Percentiles rank a stretch among this genome's conserved stretches.
These are phyloP conservation scores for Dasypolia templi DNA, from an alignment of 2,888 invertebrate species.

Conservation along the genomic window DNA sequence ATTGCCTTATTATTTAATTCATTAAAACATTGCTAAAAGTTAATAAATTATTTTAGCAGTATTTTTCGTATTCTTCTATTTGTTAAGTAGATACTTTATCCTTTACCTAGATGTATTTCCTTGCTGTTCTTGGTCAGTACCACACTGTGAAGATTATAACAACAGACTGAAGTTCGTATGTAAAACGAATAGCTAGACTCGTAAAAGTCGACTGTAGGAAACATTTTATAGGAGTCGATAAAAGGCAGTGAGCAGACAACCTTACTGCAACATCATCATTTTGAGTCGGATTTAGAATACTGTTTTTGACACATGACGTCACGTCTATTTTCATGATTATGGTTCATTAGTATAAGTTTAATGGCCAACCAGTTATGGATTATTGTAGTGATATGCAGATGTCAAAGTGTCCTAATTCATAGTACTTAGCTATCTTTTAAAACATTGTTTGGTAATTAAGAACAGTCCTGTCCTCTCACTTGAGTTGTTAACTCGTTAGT, in stretches of 20 bases:
- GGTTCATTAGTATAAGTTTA: constrained; percentile 25
- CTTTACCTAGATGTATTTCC: constrained; percentile 15
- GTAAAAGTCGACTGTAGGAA: constrained; percentile 4
- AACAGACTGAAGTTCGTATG: constrained; percentile 1
- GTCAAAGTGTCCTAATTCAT: constrained; percentile 14
- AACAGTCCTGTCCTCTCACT: constrained; percentile 51
- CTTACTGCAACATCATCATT: constrained; percentile 12
- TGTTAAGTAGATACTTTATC: constrained; percentile 8
- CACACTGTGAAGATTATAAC: not conserved
- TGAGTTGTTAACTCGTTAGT: constrained; percentile 53
- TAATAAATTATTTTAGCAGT: constrained; percentile 89
- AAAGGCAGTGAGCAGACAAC: not conserved
- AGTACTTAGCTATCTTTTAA: constrained; percentile 24
- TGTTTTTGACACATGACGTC: constrained; percentile 26
- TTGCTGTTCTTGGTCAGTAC: constrained; percentile 6
- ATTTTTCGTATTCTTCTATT: constrained; percentile 69
- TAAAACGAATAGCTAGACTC: not conserved
- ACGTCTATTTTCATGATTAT: constrained; percentile 18
- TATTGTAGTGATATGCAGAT: constrained; percentile 14
- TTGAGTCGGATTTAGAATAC: constrained; percentile 24
- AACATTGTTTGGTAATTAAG: constrained; percentile 37
- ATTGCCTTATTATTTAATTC: constrained; percentile 90
- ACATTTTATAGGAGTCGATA: not conserved
- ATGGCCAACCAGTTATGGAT: constrained; percentile 13
- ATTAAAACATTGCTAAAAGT: constrained; percentile 86